Conservation (phyloP, 2,888 invertebrate genomes). For the Phyllotreta striolata region DNA sequence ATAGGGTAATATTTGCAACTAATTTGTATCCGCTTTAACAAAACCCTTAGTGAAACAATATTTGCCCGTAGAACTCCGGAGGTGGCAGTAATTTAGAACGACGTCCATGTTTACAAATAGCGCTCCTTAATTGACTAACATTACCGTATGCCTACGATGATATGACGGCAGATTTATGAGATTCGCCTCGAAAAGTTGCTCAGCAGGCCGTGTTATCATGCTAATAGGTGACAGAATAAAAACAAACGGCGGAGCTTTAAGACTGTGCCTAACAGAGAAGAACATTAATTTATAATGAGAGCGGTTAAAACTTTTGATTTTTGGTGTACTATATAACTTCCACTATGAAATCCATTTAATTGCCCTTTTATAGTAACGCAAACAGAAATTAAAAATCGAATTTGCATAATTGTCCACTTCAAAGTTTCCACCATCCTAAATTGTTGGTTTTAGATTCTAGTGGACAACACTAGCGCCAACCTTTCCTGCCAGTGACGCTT, state of each 20-base stretch:
- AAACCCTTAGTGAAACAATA: slow-evolving; percentile 22
- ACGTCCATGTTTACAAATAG: slow-evolving; percentile 11
- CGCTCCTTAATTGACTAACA: slow-evolving; percentile 28
- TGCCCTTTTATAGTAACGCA: too few relatives aligned
- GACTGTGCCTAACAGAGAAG: too few relatives aligned
- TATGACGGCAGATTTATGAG: slow-evolving; percentile 16
- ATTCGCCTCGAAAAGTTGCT: neutral
- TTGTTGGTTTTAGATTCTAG: slow-evolving; percentile 4
- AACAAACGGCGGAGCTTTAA: too few relatives aligned
- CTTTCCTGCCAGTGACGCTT: slow-evolving; percentile 37
- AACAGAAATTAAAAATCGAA: too few relatives aligned
- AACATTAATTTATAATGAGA: too few relatives aligned
- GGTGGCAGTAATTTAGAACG: slow-evolving; percentile 25
- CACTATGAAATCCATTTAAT: too few relatives aligned
- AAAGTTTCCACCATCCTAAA: slow-evolving; percentile 1
- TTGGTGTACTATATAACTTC: too few relatives aligned
- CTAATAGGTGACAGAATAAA: too few relatives aligned
- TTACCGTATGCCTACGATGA: slow-evolving; percentile 21
- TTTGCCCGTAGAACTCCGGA: slow-evolving; percentile 22
- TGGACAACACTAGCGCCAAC: slow-evolving; percentile 21
- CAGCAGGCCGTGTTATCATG: too few relatives aligned
- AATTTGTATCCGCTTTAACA: slow-evolving; percentile 17
- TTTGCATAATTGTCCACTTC: too few relatives aligned
- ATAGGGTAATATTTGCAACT: slow-evolving; percentile 10
- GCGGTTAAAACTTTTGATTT: too few relatives aligned